Evolutionary conservation across 1,140 invertebrate genomes (phyloP), one percentile per base, ranked within the genome.

Genomic region (Eulimnadia texana): DNA sequence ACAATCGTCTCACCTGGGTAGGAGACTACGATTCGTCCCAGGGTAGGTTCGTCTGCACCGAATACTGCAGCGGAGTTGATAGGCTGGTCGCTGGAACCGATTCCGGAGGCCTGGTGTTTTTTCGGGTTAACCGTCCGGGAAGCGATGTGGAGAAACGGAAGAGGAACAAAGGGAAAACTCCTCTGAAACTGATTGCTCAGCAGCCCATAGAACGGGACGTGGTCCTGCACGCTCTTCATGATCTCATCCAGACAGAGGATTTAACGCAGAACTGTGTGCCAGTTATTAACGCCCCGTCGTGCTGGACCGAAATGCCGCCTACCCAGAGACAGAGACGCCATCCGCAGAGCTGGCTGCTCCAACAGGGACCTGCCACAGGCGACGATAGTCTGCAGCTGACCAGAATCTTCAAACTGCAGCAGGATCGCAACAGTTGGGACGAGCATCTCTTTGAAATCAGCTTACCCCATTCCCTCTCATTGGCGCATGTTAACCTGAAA

Each of bases 361-460:
- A 76, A 63, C 50, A 56, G 16, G 55, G 55, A 2, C 11, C 27
- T 2, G 49, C 50, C n/a, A 42, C 81, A 65, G 80, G 80, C 1
- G 87, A 90, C 66, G 84, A 85, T 66, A 83, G 86, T 62, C 70
- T 72, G 49, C 83, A 89, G 67, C 81, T 57, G 55, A 33, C 55
- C 27, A 29, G 88, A 61, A 89, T 86, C 0, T 93, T 88, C 88
- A 78, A 88, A 63, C 74, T 93, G 2, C 88, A 93, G 69, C 85
- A 85, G 66, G 89, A 91, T 63, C 81, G 83, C 73, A 86, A 82
- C 10, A 90, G 88, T 1, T 93, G 88, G 86, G 88, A 93, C 68
- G 91, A 93, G 68, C 90, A 95, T 68, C 79, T 93, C 16, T 84
- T 95, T 70, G 90, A 94, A 72, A 74, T 95, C 0, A 89, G 88